phyloP scores from a whole-genome alignment of 2,113 vertebrate genomes.

The Charadrius vociferus region DNA sequence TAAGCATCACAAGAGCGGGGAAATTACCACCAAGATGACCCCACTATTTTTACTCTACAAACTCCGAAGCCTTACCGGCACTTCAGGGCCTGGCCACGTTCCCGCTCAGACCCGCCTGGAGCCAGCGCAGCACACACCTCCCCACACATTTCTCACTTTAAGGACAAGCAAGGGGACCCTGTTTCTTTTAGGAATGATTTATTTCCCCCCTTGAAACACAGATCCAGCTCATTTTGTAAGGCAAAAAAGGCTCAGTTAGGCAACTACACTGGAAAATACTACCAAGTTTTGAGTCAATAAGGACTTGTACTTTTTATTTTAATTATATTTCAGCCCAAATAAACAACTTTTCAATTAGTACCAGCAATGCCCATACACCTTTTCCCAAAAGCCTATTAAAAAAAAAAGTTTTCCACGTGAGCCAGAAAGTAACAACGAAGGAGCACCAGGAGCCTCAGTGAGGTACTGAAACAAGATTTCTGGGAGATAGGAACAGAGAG shows the following conservation, averaged over 20 bases:
- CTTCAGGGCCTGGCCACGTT: not conserved
- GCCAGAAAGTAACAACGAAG: not conserved
- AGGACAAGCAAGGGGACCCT: not conserved
- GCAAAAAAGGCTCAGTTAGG: not conserved
- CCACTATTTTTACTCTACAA: not conserved
- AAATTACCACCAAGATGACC: not conserved
- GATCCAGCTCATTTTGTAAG: not conserved
- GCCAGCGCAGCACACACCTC: not conserved
- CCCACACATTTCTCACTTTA: fast-evolving
- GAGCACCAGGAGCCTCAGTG: not conserved
- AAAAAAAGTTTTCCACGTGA: not conserved
- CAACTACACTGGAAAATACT: not conserved
- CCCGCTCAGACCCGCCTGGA: fast-evolving
- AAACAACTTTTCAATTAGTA: not conserved
- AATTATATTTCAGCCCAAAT: not conserved
- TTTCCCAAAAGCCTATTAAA: not conserved
- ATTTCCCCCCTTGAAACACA: not conserved
- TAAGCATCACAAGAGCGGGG: not conserved
- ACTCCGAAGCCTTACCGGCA: not conserved
- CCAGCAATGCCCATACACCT: not conserved
- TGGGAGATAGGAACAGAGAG: not conserved
- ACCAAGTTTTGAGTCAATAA: not conserved
- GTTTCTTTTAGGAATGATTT: not conserved
- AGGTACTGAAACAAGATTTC: not conserved
- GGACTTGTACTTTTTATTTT: not conserved